Base-by-base conservation (phyloP, 2,113 vertebrate genomes). In the Leuciscus idus region DNA sequence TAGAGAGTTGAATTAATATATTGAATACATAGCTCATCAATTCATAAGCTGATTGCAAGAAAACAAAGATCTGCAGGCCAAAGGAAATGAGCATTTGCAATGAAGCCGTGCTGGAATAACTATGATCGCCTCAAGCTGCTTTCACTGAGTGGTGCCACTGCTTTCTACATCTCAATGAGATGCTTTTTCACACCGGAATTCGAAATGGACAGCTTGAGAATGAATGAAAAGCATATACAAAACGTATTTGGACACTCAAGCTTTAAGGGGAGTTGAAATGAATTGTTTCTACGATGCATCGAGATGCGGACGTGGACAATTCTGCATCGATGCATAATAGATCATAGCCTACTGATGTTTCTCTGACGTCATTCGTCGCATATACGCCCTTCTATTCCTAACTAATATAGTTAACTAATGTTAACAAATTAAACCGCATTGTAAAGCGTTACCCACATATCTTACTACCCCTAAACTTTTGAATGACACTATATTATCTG, bases 11-110 rank as follows among this genome's bases (percentile, higher is more conserved):
- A 52, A 85, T 86, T 81, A 86, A 74, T 80, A 80, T 26, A 75
- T 84, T 30, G 52, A 77, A 66, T 50, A 50, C 33, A 30, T 64
- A 52, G 48, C 70, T 62, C 50, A 83, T 68, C 30, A 59, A 84
- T 78, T 86, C 28, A 52, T 72, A 61, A 78, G 61, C 86, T 66
- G 86, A 85, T 21, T 78, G 19, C 59, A 70, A 62, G 82, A 86
- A 86, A 50, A 75, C 59, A 76, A 75, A 76, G 76, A 86, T 59
- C 85, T 46, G 48, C 76, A 81, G 83, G 59, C 23, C 12, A 83
- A 46, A 76, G 75, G 77, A 19, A 81, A 62, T 68, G 74, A 30
- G 84, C 82, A 75, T 50, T 64, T 81, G 33, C 39, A 85, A 88
- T 85, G 66, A 78, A 62, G 68, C 26, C 28, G 3, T 50, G 10